Conservation (phyloP, 2,888 invertebrate genomes). For the Rhagium mordax region DNA sequence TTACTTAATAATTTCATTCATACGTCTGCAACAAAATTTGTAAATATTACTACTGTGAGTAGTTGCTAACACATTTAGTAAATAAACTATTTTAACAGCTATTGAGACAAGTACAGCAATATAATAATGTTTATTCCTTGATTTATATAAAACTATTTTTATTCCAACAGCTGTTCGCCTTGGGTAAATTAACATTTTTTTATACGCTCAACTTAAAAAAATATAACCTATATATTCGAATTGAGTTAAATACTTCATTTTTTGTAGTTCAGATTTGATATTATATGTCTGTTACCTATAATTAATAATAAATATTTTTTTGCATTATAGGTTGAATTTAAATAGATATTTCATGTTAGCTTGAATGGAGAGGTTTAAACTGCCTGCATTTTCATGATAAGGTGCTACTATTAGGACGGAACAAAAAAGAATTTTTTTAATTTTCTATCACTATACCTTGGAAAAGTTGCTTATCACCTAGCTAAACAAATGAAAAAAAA, state of each 20-base stretch:
- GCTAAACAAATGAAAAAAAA: too few relatives aligned
- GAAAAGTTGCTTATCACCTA: too few relatives aligned
- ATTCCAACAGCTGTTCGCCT: neutral
- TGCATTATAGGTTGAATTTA: too few relatives aligned
- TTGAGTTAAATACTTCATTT: neutral
- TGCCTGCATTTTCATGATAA: too few relatives aligned
- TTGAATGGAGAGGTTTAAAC: too few relatives aligned
- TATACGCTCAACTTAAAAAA: neutral
- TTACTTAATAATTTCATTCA: neutral
- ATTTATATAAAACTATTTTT: neutral
- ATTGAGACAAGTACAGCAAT: neutral
- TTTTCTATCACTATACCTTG: too few relatives aligned
- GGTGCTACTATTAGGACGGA: too few relatives aligned
- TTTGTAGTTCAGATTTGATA: neutral
- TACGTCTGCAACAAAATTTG: neutral
- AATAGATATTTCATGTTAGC: too few relatives aligned
- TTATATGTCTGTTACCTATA: too few relatives aligned
- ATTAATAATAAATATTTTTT: too few relatives aligned
- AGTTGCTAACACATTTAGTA: neutral
- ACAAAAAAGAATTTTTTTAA: too few relatives aligned
- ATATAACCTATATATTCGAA: neutral
- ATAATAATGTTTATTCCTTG: neutral
- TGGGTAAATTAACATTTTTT: neutral
- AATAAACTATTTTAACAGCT: neutral
- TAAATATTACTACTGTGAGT: neutral